These are phyloP conservation scores for Tichodroma muraria DNA, from an alignment of 2,113 vertebrate species.

Conservation along the genomic window DNA sequence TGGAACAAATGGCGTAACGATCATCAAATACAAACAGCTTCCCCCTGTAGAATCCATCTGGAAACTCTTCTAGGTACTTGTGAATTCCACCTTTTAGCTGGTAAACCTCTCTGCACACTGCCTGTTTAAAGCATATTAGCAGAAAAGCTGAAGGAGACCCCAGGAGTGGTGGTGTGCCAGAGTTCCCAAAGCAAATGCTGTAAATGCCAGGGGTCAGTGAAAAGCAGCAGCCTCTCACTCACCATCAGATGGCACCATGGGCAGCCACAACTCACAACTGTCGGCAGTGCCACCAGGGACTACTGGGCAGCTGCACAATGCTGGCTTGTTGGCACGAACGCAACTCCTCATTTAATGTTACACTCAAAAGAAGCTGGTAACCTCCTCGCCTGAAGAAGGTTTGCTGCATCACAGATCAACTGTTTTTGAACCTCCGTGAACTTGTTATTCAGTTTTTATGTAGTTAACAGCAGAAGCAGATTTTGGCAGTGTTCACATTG, in stretches of 20 bases:
- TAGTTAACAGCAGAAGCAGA: neutral
- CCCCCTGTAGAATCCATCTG: slow-evolving; percentile 91
- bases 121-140: slow-evolving; percentile 69
- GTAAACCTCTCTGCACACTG: slow-evolving; percentile 89
- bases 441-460: neutral
- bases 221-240: neutral
- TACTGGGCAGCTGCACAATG: neutral
- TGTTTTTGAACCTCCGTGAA: neutral
- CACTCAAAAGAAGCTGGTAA: neutral
- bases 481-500: neutral
- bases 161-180: neutral
- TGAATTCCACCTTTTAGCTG: slow-evolving; percentile 97
- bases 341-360: neutral
- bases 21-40: slow-evolving; percentile 98
- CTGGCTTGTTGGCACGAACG: neutral
- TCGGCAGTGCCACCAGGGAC: neutral
- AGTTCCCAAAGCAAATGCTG: neutral
- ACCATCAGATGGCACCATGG: neutral
- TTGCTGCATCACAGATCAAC: neutral
- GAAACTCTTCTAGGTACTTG: slow-evolving; percentile 92
- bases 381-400: neutral
- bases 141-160: slow-evolving; percentile 1
- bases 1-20: slow-evolving; percentile 89
- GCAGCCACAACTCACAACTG: neutral
- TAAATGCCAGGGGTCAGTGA: neutral